These are phyloP conservation scores for Hepsetus odoe DNA, from an alignment of 2,113 vertebrate species.

Conservation along the genomic window DNA sequence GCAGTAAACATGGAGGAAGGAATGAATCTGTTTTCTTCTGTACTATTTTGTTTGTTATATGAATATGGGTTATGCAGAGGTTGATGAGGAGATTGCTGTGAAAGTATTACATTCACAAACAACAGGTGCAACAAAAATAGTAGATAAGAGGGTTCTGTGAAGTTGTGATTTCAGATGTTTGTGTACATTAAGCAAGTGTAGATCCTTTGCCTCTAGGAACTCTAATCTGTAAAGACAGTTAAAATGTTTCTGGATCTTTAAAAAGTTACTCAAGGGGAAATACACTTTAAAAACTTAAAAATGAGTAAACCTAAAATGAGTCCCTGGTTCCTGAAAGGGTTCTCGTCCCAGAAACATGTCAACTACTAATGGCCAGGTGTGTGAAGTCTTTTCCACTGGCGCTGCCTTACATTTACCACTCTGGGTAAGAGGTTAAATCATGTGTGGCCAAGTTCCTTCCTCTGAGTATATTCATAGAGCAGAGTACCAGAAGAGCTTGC, in stretches of 20 bases:
- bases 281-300: neutral
- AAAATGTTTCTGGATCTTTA: neutral
- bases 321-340: neutral
- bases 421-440: neutral
- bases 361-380: neutral
- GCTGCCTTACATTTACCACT: neutral
- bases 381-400: neutral
- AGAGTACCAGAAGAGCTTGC: neutral
- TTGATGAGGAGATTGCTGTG: no score
- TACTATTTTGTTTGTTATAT: no score
- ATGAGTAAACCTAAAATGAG: neutral
- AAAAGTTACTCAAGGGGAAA: neutral
- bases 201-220: no score
- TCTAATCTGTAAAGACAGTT: no score
- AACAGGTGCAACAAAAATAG: no score
- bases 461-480: slow-evolving; percentile 19
- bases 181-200: no score
- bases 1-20: no score
- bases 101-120: no score
- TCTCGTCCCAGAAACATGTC: neutral
- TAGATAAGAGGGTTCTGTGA: no score
- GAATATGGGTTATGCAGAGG: no score
- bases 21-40: no score
- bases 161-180: no score
- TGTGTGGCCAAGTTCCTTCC: neutral